These are phyloP conservation scores for Mormyrops attenuatus DNA, from an alignment of 2,797 vertebrate species.

Conservation along the genomic window DNA sequence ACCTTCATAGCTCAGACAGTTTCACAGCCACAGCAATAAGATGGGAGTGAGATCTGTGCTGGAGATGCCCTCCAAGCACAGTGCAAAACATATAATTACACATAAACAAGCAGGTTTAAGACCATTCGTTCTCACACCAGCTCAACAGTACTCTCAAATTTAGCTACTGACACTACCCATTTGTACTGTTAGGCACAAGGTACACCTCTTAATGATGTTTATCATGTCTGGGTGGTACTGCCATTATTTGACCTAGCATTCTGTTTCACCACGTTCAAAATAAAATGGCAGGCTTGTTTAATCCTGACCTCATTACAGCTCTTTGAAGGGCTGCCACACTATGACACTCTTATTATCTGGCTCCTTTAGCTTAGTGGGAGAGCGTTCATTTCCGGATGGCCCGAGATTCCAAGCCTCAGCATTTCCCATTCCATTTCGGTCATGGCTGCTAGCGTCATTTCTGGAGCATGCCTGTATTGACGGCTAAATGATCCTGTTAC, in stretches of 20 bases:
- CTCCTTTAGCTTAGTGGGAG: background rate
- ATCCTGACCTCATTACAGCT: background rate
- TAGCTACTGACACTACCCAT: background rate
- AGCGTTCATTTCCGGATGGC: background rate
- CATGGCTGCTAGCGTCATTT: background rate
- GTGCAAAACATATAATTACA: constrained; percentile 41
- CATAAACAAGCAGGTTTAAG: constrained; percentile 23
- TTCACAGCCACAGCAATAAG: background rate
- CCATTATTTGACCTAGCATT: background rate
- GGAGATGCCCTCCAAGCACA: background rate
- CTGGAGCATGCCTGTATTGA: background rate
- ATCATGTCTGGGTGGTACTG: background rate
- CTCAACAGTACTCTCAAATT: background rate
- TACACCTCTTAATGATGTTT: background rate
- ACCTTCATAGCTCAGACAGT: background rate
- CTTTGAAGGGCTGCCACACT: background rate
- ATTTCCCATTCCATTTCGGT: background rate
- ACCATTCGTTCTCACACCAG: background rate
- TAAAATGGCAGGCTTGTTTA: background rate
- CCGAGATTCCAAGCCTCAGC: background rate
- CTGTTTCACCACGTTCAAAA: background rate
- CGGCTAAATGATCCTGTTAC: background rate
- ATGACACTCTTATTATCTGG: background rate
- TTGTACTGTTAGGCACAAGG: background rate
- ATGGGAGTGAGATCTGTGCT: background rate